phyloP scores from a whole-genome alignment of 2,113 vertebrate species.

The Helogale parvula region DNA sequence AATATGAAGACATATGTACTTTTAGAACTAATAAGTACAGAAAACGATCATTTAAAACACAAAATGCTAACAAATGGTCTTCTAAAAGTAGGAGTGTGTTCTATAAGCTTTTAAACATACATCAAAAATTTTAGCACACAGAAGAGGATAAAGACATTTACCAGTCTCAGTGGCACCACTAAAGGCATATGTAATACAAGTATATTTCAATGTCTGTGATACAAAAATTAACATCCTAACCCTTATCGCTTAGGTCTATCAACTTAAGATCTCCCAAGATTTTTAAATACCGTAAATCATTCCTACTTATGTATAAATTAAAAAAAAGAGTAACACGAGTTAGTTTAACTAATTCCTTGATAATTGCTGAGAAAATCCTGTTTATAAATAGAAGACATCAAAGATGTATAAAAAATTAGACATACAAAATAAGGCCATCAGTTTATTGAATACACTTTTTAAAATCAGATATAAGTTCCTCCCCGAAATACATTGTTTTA shows the following conservation, averaged over 20 bases:
- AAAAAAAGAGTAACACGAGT: conserved; percentile 11
- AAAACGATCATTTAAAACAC: conserved; percentile 3
- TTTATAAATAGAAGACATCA: conserved; percentile 19
- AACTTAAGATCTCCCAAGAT: neutral
- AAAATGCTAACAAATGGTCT: neutral
- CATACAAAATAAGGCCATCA: neutral
- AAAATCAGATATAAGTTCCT: neutral
- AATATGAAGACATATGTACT: neutral
- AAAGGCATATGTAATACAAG: neutral
- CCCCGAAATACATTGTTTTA: neutral
- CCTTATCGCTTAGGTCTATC: neutral
- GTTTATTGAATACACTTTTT: neutral
- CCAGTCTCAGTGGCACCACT: neutral
- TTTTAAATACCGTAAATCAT: conserved; percentile 34
- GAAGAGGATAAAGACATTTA: neutral
- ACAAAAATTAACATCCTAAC: neutral
- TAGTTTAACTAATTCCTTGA: conserved; percentile 11
- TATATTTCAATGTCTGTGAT: neutral
- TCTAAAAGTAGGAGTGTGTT: neutral
- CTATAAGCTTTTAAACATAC: neutral
- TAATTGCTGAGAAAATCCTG: neutral
- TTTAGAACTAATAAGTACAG: neutral
- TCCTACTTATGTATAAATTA: neutral
- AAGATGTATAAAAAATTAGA: neutral
- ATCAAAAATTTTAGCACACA: neutral